Evolutionary conservation across 2,797 vertebrate genomes (phyloP), one percentile per base, ranked within the genome.

Genomic region (Carduelis carduelis): DNA sequence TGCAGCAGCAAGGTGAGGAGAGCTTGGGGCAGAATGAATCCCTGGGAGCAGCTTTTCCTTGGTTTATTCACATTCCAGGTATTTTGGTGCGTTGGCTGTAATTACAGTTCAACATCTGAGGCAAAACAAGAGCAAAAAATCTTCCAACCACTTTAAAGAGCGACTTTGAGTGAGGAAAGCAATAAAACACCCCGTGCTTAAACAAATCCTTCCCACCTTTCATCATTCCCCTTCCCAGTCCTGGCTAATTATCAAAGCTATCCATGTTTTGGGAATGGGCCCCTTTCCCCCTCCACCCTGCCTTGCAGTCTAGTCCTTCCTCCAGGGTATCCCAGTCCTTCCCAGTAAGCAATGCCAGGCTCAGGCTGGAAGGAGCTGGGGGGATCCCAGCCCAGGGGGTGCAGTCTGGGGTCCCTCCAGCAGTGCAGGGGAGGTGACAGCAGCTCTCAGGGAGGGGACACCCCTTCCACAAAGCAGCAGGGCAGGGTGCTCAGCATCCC

Each of bases 161-260:
- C 32, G 4, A 70, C 92, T 93, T 91, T 68, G 93, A 78, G 85
- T 77, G 76, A 81, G 95, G 93, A 85, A 88, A 75, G 95, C 91
- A 96, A 86, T 96, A 96, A 97, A 96, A 77, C 76, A 80, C 64
- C 59, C 93, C 20, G 11, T 70, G 95, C 93, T 97, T 91, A 91
- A 96, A 96, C 95, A 97, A 96, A 96, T 96, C 95, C 93, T 89
- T 92, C 88, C 84, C 86, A 96, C 93, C 95, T 97, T 97, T 96
- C 95, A 96, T 96, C 95, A 86, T 97, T 94, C 88, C 89, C 78
- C 89, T 96, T 94, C 72, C 32, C 89, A 89, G 77, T 23, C 89
- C 84, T 96, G 95, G 95, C 92, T 96, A 96, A 97, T 97, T 96
- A 97, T 95, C 96, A 96, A 96, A 97, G 91, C 87, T 89, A 87